These are phyloP conservation scores for Lepidocolaptes lacrymiger DNA, from an alignment of 2,797 vertebrate genomes.

Conservation along the genomic window DNA sequence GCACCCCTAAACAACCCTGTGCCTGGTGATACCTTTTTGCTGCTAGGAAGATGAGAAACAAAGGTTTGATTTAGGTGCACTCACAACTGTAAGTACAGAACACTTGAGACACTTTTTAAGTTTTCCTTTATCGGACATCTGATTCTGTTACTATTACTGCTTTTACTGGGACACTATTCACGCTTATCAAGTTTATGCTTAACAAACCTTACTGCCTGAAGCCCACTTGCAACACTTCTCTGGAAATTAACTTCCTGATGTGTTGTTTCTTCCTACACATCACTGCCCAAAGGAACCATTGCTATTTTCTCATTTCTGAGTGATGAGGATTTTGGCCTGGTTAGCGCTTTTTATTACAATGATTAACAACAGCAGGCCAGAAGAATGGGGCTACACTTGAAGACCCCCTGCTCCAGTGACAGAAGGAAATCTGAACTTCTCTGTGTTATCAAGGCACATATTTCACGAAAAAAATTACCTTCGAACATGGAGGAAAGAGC, in stretches of 20 bases:
- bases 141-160: background rate
- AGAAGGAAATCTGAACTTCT: background rate
- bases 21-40: background rate
- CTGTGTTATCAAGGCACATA: background rate
- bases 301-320: background rate
- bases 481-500: background rate
- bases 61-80: background rate
- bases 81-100: background rate
- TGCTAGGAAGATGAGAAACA: background rate
- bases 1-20: background rate
- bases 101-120: background rate
- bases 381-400: background rate
- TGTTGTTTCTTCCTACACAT: background rate
- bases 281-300: background rate
- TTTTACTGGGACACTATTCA: background rate
- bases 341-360: background rate
- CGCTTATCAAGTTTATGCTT: background rate
- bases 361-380: background rate
- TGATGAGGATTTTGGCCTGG: background rate
- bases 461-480: background rate
- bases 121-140: background rate
- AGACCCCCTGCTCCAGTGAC: background rate
- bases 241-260: background rate
- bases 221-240: background rate
- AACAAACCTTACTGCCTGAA: background rate